Evolutionary conservation across 2,113 vertebrate genomes (phyloP), one percentile per base, ranked within the genome.

Genomic region (Brevimyrus niger): DNA sequence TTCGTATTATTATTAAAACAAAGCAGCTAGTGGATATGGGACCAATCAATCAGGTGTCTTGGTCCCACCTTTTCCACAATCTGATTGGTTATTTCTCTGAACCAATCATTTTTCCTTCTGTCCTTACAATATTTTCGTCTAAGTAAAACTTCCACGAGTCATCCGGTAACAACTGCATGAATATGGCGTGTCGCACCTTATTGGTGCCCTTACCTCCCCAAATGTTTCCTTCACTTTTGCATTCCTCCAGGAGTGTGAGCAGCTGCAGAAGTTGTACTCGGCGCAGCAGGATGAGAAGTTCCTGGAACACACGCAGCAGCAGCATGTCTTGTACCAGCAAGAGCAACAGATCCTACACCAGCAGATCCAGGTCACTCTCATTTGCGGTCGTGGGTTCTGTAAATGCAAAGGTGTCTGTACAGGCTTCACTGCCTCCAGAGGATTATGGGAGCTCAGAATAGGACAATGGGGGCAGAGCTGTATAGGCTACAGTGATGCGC

Each of bases 291-390:
- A 99, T 1, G 97, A 99, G 92, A 92, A 97, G 46, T 93, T 97
- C 27, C 95, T 98, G 95, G 98, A 99, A 93, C 97, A 99, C 95
- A 99, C 98, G 0, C 98, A 99, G 94, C 98, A 99, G 92, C 98
- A 99, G 93, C 98, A 99, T 88, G 91, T 99, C 92, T 91, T 99
- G 80, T 99, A 99, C 97, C 98, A 99, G 97, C 98, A 99, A 95
- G 98, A 98, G 94, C 98, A 98, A 93, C 97, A 98, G 90, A 96
- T 97, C 89, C 95, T 96, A 88, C 97, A 99, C 96, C 98, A 99
- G 93, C 97, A 99, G 92, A 97, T 98, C 89, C 97, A 99, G 96
- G 97, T 98, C 42, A 80, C 69, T 82, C 31, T n/a, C 31, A 13
- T 35, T 4, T 86, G 82, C 21, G 8, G 3, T 44, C 82, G 23